Evolutionary conservation across 2,888 invertebrate species (phyloP), one percentile per base, ranked within the genome.

Genomic region (Podotricha telesiphe): DNA sequence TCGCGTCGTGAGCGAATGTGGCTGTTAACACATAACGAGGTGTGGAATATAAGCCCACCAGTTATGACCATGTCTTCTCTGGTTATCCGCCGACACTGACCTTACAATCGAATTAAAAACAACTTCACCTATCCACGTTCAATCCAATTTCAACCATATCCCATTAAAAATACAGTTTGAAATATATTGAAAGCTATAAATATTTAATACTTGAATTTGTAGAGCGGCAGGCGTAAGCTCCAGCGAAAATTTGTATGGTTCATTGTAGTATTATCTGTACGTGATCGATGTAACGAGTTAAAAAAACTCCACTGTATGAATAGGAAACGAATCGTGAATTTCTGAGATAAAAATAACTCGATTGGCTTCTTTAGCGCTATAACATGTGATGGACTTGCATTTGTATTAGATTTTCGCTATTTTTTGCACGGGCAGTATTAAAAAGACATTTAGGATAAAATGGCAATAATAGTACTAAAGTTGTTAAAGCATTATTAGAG

Each of bases 1-100:
- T 88, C 86, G 83, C 81, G 87, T 92, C 93, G 92, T 93, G 93
- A 91, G 91, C 87, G 89, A 91, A 90, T 89, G 87, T 86, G 91
- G 83, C 91, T 91, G 91, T 92, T 93, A 91, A 91, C 92, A 93
- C 90, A 87, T 93, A 93, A 92, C 93, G 86, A 93, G 91, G 92
- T 93, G 92, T 92, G 86, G 91, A 93, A 84, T 88, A 87, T 89
- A 89, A 87, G 86, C 91, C 87, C 88, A 90, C 89, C 89, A 91
- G 92, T 91, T 91, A 91, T 91, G 91, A 91, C 89, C 91, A 89
- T 89, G 92, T 91, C 91, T 93, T 87, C 87, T 82, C 89, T 79
- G 90, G 91, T 90, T 92, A 89, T 92, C 85, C 89, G 86, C 88
- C 91, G 90, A 91, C 91, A 89, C 88, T 92, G 91, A 91, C 91